Evolutionary conservation across 1,140 invertebrate genomes (phyloP).

Genomic region (Steinernema khuongi): DNA sequence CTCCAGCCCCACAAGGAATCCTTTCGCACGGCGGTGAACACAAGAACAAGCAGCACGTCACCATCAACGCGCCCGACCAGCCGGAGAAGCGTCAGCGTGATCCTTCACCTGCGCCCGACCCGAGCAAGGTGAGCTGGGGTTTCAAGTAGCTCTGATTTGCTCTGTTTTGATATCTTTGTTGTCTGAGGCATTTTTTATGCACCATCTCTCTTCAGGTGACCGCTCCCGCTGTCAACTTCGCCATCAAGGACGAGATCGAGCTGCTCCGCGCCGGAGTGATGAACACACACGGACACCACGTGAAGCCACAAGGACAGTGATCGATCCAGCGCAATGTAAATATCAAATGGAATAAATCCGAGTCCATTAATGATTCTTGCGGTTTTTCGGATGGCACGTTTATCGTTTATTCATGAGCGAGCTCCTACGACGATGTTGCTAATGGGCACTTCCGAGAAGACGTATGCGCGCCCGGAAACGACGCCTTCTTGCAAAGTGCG

Average conservation of each 20-base stretch:
- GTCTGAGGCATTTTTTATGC: neutral
- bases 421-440: too few species aligned
- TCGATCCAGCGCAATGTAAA: neutral
- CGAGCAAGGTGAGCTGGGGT: neutral
- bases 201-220: neutral
- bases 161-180: neutral
- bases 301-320: conserved; percentile 8
- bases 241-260: conserved; percentile 19
- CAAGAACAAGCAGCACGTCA: neutral
- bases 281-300: conserved; percentile 16
- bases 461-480: too few species aligned
- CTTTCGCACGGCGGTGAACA: conserved; percentile 11
- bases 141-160: too few species aligned
- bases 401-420: too few species aligned
- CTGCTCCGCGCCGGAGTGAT: conserved; percentile 13
- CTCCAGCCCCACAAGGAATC: conserved; percentile 7
- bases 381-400: too few species aligned
- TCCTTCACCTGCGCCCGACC: neutral
- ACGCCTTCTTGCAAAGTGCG: too few species aligned
- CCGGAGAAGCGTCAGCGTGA: neutral
- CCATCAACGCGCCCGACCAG: conserved; percentile 11
- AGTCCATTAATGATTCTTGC: neutral
- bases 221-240: conserved; percentile 11
- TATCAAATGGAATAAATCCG: neutral
- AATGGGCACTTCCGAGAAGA: too few species aligned